Percentiles rank a stretch among this genome's conserved stretches.
These are phyloP conservation scores for Lacerta agilis DNA, from an alignment of 2,797 vertebrate genomes.

Conservation along the genomic window DNA sequence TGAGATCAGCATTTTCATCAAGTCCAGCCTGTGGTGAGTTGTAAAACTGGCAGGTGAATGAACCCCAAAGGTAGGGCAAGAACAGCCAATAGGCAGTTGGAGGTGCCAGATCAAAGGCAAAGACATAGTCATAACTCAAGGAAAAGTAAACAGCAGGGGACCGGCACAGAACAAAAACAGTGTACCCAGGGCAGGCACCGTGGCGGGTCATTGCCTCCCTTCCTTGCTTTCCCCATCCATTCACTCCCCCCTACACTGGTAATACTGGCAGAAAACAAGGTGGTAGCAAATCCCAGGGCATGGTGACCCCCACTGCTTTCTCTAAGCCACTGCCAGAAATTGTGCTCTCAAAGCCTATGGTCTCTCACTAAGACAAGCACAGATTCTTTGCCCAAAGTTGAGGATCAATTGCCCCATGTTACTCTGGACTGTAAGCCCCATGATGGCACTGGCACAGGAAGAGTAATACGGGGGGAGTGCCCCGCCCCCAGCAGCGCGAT, in stretches of 20 bases:
- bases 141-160: conserved; percentile 78
- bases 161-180: conserved; percentile 69
- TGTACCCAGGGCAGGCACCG: conserved; percentile 72
- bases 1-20: background rate
- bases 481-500: too few species aligned
- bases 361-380: background rate
- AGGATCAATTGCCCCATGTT: background rate
- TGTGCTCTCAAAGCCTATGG: background rate
- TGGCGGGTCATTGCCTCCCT: conserved; percentile 61
- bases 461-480: too few species aligned
- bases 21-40: background rate
- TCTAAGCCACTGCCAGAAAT: background rate
- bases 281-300: conserved; percentile 18
- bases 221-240: conserved; percentile 1
- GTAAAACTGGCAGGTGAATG: conserved; percentile 51
- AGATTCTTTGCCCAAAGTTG: background rate
- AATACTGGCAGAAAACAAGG: conserved; percentile 15
- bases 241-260: background rate
- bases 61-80: conserved; percentile 70
- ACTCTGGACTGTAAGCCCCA: background rate
- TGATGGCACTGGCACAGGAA: too few species aligned
- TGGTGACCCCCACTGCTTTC: background rate
- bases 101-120: conserved; percentile 78
- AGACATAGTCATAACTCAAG: conserved; percentile 75
- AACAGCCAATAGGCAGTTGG: conserved; percentile 58